Evolutionary conservation across 2,113 vertebrate genomes (phyloP).

Genomic region (Gallinago jamesoni): DNA sequence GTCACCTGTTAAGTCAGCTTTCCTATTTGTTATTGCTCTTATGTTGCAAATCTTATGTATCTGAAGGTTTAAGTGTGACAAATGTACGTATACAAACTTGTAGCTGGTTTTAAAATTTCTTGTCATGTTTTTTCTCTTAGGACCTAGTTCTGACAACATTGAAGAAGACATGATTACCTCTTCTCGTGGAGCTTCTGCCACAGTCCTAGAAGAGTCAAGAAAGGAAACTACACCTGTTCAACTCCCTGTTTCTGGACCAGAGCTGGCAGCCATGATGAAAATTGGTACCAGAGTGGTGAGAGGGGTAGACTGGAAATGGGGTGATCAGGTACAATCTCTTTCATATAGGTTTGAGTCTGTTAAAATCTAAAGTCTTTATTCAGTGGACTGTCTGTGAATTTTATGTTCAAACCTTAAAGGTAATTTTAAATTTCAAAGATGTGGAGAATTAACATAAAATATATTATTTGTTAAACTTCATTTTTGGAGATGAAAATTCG

Average conservation of each 20-base stretch:
- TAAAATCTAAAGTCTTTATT: background rate
- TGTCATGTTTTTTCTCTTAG: conserved; percentile 56
- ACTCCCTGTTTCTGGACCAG: conserved; percentile 92
- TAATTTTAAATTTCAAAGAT: background rate
- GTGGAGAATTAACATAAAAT: background rate
- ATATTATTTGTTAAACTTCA: background rate
- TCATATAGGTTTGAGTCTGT: background rate
- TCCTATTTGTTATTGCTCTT: background rate
- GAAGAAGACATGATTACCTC: conserved; percentile 87
- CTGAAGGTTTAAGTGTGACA: background rate
- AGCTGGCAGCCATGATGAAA: conserved; percentile 98
- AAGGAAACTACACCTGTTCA: conserved; percentile 88
- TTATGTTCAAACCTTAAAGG: background rate
- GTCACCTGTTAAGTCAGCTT: background rate
- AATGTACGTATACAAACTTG: background rate
- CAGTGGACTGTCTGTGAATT: background rate
- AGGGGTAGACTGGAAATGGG: conserved; percentile 99
- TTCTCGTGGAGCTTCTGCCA: conserved; percentile 88
- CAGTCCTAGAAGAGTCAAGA: conserved; percentile 93
- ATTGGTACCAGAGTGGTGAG: conserved; percentile 96
- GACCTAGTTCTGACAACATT: conserved; percentile 88
- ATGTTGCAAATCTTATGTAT: background rate
- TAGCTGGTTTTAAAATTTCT: background rate
- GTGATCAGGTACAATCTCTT: conserved; percentile 86
- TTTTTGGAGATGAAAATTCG: background rate